These are phyloP conservation scores for Luscinia luscinia DNA, from an alignment of 2,797 vertebrate species.

Conservation along the genomic window DNA sequence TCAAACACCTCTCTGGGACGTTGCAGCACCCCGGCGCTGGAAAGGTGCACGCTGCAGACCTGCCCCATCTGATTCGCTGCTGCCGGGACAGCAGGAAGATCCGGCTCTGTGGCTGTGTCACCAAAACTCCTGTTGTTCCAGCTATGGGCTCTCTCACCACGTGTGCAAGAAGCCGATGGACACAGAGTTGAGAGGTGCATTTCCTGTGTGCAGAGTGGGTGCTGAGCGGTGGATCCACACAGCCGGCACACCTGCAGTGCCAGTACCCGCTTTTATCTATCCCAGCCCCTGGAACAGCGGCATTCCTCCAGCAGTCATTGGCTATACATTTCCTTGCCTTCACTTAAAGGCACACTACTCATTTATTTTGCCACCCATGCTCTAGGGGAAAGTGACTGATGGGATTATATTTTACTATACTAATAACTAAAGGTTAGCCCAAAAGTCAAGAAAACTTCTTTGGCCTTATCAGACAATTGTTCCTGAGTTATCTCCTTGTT, in stretches of 20 bases:
- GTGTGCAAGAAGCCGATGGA: not conserved
- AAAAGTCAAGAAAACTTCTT: not conserved
- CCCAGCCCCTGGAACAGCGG: not conserved
- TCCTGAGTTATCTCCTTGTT: not conserved
- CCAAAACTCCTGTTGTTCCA: not conserved
- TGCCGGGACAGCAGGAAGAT: accelerated
- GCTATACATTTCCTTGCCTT: not conserved
- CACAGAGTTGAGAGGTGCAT: not conserved
- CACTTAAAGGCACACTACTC: not conserved
- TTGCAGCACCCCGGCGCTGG: accelerated
- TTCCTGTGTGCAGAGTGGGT: not conserved
- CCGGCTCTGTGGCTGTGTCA: not conserved
- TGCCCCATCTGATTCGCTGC: accelerated
- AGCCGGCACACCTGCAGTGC: not conserved
- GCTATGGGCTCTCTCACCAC: not conserved
- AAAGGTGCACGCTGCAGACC: not conserved
- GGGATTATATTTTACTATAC: not conserved
- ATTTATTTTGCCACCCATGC: not conserved
- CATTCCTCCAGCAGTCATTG: not conserved
- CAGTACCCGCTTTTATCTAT: not conserved
- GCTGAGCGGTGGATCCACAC: not conserved
- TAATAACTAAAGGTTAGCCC: not conserved
- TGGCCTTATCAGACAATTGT: not conserved
- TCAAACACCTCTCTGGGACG: accelerated
- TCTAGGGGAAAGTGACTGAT: not conserved